Evolutionary conservation across 92 coral and sea anemone species (phyloP).

Genomic region (Actinostola sp.): DNA sequence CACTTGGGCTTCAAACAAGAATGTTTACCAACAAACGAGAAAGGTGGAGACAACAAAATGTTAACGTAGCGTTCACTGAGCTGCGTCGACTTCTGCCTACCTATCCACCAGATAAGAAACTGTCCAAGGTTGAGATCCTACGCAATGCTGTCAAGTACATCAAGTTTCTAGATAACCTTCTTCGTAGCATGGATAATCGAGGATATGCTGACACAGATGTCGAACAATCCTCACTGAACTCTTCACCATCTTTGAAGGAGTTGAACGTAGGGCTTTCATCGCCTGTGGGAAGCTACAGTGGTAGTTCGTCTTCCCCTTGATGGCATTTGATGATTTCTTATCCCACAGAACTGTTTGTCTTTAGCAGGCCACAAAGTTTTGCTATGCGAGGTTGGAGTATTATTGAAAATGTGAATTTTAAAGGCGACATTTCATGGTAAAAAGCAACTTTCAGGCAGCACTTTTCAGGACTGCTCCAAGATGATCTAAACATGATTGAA

Average conservation of each 20-base stretch:
- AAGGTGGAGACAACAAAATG: constrained; percentile 91
- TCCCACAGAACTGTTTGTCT: too few species aligned
- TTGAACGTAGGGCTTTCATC: constrained; percentile 11
- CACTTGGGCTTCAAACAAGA: constrained; percentile 34
- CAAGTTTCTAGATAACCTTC: constrained; percentile 72
- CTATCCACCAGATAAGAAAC: constrained; percentile 93
- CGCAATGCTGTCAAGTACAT: constrained; percentile 84
- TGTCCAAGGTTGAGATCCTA: constrained; percentile 90
- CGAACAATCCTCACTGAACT: not conserved
- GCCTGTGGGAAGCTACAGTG: not conserved
- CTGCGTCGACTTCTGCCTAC: constrained; percentile 90
- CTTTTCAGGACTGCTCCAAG: too few species aligned
- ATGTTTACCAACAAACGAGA: constrained; percentile 83
- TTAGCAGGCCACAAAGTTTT: too few species aligned
- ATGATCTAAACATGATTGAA: too few species aligned
- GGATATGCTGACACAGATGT: not conserved
- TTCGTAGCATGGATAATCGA: constrained; percentile 71
- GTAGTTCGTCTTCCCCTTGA: not conserved
- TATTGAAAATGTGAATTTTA: too few species aligned
- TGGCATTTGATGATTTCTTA: not conserved
- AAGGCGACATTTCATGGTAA: too few species aligned
- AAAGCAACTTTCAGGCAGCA: too few species aligned
- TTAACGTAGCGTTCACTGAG: constrained; percentile 92
- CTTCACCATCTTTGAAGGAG: constrained; percentile 4
- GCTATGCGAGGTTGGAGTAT: too few species aligned